Percentiles rank a stretch among this genome's conserved stretches.
Evolutionary conservation across 2,797 vertebrate genomes (phyloP).

Genomic region (Hemitrygon akajei): DNA sequence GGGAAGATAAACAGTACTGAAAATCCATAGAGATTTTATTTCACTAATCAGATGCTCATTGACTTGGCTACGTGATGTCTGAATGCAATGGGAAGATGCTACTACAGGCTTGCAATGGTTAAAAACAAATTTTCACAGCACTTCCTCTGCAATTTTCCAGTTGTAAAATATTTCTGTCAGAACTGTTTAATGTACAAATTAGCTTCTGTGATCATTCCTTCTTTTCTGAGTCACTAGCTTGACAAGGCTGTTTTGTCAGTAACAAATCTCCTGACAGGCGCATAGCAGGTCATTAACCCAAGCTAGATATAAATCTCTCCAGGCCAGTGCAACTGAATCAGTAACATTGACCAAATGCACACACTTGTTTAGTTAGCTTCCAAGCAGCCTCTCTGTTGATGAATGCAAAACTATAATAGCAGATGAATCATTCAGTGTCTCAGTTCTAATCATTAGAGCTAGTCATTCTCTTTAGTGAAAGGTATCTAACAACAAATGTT

Average conservation of each 20-base stretch:
- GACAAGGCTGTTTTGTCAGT: slow-evolving; percentile 72
- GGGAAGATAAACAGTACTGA: neutral
- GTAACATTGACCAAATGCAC: slow-evolving; percentile 49
- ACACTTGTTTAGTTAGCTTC: neutral
- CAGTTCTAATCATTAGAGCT: neutral
- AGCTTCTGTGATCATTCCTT: slow-evolving; percentile 72
- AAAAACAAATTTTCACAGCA: slow-evolving; percentile 50
- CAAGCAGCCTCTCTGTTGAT: neutral
- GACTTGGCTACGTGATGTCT: neutral
- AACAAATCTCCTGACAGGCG: slow-evolving; percentile 64
- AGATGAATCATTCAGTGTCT: neutral
- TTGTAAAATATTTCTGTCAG: slow-evolving; percentile 76
- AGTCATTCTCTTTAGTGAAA: neutral
- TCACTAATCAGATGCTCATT: neutral
- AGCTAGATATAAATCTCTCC: slow-evolving; percentile 56
- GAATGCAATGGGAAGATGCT: slow-evolving; percentile 18
- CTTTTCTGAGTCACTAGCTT: slow-evolving; percentile 72
- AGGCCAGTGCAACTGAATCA: slow-evolving; percentile 57
- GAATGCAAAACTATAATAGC: neutral
- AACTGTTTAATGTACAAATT: slow-evolving; percentile 92
- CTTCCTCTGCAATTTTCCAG: slow-evolving; percentile 63
- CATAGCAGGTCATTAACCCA: slow-evolving; percentile 66
- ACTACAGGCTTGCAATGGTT: slow-evolving; percentile 16
- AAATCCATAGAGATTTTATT: neutral
- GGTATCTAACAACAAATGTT: neutral